A percentile compares a stretch with the other conserved stretches of the same genome.
Conservation (phyloP, 1,140 invertebrate species). For the Euwallacea fornicatus region DNA sequence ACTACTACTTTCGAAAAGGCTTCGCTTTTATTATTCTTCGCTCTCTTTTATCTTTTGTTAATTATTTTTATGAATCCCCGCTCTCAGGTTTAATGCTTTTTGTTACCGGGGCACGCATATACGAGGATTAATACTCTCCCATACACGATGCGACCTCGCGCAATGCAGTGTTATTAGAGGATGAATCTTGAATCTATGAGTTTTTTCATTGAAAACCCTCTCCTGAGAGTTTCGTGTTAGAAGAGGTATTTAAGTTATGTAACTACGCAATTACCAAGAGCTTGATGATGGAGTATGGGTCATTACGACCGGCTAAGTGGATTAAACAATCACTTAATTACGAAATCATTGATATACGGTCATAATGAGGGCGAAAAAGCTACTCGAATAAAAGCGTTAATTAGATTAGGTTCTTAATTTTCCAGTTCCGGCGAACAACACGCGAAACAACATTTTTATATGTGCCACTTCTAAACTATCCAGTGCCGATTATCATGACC, state of each 20-base stretch:
- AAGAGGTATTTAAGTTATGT: too few species aligned
- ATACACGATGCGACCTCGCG: too few species aligned
- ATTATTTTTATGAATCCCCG: constrained; percentile 49
- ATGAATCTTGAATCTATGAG: too few species aligned
- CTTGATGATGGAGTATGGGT: constrained; percentile 9
- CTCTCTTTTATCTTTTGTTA: constrained; percentile 48
- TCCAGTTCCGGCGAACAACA: constrained; percentile 5
- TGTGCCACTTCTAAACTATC: constrained; percentile 41
- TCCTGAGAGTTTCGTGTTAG: too few species aligned
- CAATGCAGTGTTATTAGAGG: too few species aligned
- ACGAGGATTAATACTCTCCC: not conserved
- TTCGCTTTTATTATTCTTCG: constrained; percentile 47
- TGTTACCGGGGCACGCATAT: constrained; percentile 8
- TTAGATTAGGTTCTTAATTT: constrained; percentile 47
- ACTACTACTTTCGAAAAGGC: constrained; percentile 47
- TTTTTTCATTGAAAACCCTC: too few species aligned
- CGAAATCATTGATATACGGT: constrained; percentile 29
- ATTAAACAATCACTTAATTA: constrained; percentile 43
- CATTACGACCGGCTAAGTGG: constrained; percentile 16
- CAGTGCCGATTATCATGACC: constrained; percentile 38
- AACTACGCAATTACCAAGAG: not conserved
- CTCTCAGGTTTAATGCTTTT: constrained; percentile 15
- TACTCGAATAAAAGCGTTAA: constrained; percentile 47
- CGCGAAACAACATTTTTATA: constrained; percentile 41
- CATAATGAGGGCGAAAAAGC: constrained; percentile 36